Evolutionary conservation across 2,888 invertebrate genomes (phyloP).

Genomic region (Phyllotreta cruciferae): DNA sequence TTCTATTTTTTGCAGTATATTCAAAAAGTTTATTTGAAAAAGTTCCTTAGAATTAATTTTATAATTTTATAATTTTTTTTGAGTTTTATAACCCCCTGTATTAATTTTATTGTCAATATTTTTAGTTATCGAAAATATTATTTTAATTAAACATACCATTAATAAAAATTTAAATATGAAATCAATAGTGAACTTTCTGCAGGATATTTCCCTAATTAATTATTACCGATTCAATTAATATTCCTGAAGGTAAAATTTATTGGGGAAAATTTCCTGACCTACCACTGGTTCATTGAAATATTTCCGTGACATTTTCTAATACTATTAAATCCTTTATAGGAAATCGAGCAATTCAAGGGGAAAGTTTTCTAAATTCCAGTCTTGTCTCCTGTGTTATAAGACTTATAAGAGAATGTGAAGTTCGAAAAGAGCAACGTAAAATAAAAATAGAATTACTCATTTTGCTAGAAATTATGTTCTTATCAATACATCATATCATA

Average conservation of each 20-base stretch:
- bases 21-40: too few relatives aligned
- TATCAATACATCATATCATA: background rate
- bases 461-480: slow-evolving; percentile 1
- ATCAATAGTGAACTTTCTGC: too few relatives aligned
- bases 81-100: too few relatives aligned
- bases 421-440: slow-evolving; percentile 2
- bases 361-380: slow-evolving; percentile 9
- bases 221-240: too few relatives aligned
- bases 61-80: too few relatives aligned
- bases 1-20: too few relatives aligned
- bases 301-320: slow-evolving; percentile 11
- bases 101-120: too few relatives aligned
- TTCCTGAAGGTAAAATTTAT: background rate
- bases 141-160: too few relatives aligned
- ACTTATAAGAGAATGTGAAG: slow-evolving; percentile 1
- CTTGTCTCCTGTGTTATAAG: slow-evolving; percentile 3
- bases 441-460: background rate
- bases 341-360: background rate
- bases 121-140: too few relatives aligned
- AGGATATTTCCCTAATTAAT: too few relatives aligned
- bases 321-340: slow-evolving; percentile 12
- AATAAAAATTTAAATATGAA: too few relatives aligned
- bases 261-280: background rate
- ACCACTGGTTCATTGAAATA: background rate
- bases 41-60: too few relatives aligned